Evolutionary conservation across 2,888 invertebrate species (phyloP), one percentile per base, ranked within the genome.

Genomic region (Phyto melanocephala): DNA sequence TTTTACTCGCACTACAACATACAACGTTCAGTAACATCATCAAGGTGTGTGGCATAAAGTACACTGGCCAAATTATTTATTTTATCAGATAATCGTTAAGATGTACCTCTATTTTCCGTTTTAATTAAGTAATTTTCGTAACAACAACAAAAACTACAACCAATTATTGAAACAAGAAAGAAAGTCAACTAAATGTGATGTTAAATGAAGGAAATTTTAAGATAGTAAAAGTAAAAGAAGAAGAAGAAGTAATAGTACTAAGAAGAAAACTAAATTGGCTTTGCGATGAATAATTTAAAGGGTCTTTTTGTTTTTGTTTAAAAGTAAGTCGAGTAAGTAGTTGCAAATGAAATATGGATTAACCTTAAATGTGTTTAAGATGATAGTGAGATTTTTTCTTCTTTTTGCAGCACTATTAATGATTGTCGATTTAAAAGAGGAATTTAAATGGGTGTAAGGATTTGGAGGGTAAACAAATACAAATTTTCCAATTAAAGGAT

Each of bases 121-220:
- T 74, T 82, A 79, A 79, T 82, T 82, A 79, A 75, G 70, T 70
- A 54, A 78, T 81, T 70, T 77, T 79, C 37, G 54, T 47, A 56
- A 22, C 28, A 40, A 28, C 17, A 47, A 47, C 20, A 47, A 47
- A 47, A 65, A 20, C 40, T 28, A 17, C 24, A 20, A 17, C 17
- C 6, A 33, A 68, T 37, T 33, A 35, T 24, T 13, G 35, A 54
- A 54, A 42, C 28, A 3, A 28, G 6, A n/a, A 56, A 62, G 40
- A 77, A 80, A 76, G 28, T 33, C 15, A 62, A 71, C 37, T 50
- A 35, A 75, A 65, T 58, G 45, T 68, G 40, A 54, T 22, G 28
- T 6, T 35, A 13, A 15, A 7, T 10, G 54, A 35, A 28, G 20
- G 52, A 50, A 37, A 60, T 54, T 54, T 62, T 42, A 5, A 24